Evolutionary conservation across 2,888 invertebrate genomes (phyloP).

Genomic region (Ectemnius continuus): DNA sequence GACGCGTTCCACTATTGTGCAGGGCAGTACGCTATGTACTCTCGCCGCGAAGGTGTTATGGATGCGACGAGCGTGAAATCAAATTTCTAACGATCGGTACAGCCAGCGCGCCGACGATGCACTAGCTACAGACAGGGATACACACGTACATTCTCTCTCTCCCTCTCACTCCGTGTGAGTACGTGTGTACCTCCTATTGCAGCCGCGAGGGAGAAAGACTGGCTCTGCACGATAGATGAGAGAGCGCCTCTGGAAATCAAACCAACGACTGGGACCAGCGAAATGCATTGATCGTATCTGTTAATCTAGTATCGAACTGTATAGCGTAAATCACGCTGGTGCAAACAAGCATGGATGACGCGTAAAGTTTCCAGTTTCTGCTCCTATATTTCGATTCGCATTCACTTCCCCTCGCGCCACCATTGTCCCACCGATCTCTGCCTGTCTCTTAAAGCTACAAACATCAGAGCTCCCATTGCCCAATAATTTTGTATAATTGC

Average conservation of each 20-base stretch:
- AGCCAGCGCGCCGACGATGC: slow-evolving; percentile 31
- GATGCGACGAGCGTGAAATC: slow-evolving; percentile 72
- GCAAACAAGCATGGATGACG: slow-evolving; percentile 30
- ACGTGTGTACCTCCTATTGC: slow-evolving; percentile 21
- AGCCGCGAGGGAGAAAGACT: slow-evolving; percentile 11
- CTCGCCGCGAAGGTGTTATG: slow-evolving; percentile 61
- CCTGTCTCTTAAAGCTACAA: too few relatives aligned
- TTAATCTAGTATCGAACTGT: slow-evolving; percentile 35
- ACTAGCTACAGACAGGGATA: too few relatives aligned
- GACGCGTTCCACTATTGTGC: slow-evolving; percentile 40
- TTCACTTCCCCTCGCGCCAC: neutral
- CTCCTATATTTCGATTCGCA: neutral
- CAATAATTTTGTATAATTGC: too few relatives aligned
- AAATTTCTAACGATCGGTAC: slow-evolving; percentile 72
- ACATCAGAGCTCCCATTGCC: too few relatives aligned
- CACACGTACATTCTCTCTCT: neutral
- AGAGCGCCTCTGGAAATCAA: slow-evolving; percentile 37
- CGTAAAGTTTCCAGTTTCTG: slow-evolving; percentile 25
- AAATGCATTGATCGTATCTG: slow-evolving; percentile 23
- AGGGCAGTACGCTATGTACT: slow-evolving; percentile 24
- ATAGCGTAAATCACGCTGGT: slow-evolving; percentile 33
- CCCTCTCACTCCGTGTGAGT: neutral
- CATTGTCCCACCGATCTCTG: neutral
- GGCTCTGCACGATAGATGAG: too few relatives aligned
- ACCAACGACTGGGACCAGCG: neutral